Base-by-base conservation (phyloP, 2,797 vertebrate species). In the Astyanax mexicanus region DNA sequence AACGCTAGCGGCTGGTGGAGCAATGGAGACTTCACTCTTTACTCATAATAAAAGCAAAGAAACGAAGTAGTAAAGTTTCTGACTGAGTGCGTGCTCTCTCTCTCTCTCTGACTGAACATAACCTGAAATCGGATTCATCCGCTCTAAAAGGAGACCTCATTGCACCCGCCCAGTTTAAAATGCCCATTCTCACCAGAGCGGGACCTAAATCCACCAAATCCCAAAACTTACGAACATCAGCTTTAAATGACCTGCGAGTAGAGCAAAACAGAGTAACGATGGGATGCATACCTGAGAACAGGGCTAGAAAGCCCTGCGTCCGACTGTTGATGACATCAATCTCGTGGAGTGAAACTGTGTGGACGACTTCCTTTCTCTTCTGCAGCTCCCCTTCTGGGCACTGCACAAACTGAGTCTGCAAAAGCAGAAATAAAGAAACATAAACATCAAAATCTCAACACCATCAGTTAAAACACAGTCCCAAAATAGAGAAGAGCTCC, bases 321-420 rank as follows among this genome's bases (percentile, higher is more conserved):
- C 97, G 95, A 74, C 96, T 97, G 90, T 98, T 98, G 87, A 98
- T 98, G 86, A 98, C 97, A 0, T 98, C 97, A 0, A 98, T 97
- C 92, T 98, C 96, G 0, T 98, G 97, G 32, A 98, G 90, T 0
- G 96, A 96, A 83, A 98, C 97, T 0, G 96, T 98, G 80, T 98
- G 97, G 3, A 98, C 95, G 19, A 98, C 96, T 85, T 98, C 97
- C 78, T 97, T 97, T 40, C 97, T 93, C 69, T 98, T 98, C 91
- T 98, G 97, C 40, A 98, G 92, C 89, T 98, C 97, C 13, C 97
- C 97, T 4, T 98, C 97, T 0, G 97, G 97, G 83, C 97, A 98
- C 86, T 98, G 97, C 7, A 98, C 96, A 17, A 98, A 98, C 87
- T 97, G 96, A 0, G 96, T 98, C 96, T 98, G 12, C 1, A 51